Evolutionary conservation across 2,113 vertebrate species (phyloP).

Genomic region (Xerus inauris): DNA sequence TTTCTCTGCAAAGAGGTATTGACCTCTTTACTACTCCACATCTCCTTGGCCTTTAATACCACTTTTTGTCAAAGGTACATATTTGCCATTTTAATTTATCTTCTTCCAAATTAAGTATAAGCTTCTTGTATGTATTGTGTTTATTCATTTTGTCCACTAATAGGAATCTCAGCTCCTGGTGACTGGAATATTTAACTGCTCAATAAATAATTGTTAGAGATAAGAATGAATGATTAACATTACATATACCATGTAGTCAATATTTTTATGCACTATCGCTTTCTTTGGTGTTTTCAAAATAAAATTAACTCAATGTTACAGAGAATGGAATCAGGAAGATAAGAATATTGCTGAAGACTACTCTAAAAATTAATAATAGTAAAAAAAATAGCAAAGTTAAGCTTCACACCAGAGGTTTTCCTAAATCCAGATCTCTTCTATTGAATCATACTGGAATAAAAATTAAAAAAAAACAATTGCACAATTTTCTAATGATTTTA

Average conservation of each 20-base stretch:
- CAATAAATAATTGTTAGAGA: neutral
- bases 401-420: neutral
- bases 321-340: constrained; percentile 54
- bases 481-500: constrained; percentile 55
- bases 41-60: neutral
- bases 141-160: neutral
- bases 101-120: neutral
- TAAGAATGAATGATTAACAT: constrained; percentile 15
- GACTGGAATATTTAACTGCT: neutral
- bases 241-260: neutral
- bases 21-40: neutral
- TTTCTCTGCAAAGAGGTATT: neutral
- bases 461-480: constrained; percentile 50
- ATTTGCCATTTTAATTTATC: neutral
- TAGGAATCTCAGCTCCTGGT: neutral
- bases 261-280: neutral
- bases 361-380: constrained; percentile 49
- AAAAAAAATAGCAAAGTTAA: constrained; percentile 18
- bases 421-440: neutral
- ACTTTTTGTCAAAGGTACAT: neutral
- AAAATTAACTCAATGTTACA: neutral
- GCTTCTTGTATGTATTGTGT: neutral
- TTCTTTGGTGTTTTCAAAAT: constrained; percentile 37
- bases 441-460: constrained; percentile 51
- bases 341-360: constrained; percentile 19